Conservation (phyloP, 2,113 vertebrate species). For the Hemiprocne comata region DNA sequence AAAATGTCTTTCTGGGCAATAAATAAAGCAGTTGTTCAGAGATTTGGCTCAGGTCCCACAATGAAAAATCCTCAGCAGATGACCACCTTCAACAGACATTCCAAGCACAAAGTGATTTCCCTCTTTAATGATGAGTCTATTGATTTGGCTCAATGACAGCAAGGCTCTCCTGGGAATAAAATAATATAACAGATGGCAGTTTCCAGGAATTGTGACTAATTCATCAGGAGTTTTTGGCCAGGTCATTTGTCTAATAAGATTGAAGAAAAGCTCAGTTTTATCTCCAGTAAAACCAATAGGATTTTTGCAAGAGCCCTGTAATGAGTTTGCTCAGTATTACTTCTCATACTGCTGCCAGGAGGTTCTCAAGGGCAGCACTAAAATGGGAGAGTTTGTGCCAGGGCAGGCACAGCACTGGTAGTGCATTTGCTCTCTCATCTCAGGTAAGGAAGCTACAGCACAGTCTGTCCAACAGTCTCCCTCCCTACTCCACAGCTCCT, state of each 20-base stretch:
- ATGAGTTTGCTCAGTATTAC: background rate
- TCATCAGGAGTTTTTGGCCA: background rate
- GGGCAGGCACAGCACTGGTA: rapidly evolving
- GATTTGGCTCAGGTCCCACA: background rate
- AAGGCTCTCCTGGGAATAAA: background rate
- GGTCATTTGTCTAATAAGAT: background rate
- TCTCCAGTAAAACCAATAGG: background rate
- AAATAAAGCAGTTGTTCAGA: background rate
- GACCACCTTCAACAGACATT: background rate
- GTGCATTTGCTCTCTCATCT: background rate
- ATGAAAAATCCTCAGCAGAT: background rate
- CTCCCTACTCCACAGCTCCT: background rate
- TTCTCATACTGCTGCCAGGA: background rate
- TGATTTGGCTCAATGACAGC: background rate
- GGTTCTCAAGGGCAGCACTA: background rate
- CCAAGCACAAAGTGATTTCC: background rate
- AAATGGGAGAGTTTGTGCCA: background rate
- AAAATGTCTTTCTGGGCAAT: background rate
- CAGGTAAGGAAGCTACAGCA: background rate
- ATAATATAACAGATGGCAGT: background rate
- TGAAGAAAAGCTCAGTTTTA: background rate
- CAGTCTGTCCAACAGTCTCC: background rate
- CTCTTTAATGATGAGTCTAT: background rate
- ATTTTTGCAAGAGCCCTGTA: background rate
- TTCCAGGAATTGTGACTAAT: slow-evolving; percentile 8